A percentile compares a stretch with the other conserved stretches of the same genome.
Evolutionary conservation across 2,888 invertebrate species (phyloP).

Genomic region (Drosophila niveifrons): DNA sequence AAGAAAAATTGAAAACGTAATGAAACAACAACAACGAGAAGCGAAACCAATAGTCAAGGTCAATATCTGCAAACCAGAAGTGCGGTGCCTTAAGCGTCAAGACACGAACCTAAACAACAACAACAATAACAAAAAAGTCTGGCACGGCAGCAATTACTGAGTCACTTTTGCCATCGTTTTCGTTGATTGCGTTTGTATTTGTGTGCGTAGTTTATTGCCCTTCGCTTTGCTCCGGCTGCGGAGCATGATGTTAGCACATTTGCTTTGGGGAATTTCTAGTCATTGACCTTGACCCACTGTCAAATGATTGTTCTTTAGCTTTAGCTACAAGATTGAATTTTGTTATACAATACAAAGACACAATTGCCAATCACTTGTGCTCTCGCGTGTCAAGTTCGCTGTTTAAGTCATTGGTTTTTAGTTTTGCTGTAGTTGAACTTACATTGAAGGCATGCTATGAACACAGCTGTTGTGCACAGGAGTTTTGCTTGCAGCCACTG

Average conservation of each 20-base stretch:
- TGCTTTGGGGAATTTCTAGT: constrained; percentile 70
- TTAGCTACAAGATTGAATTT: constrained; percentile 13
- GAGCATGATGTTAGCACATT: constrained; percentile 65
- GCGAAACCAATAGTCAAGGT: constrained; percentile 47
- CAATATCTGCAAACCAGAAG: constrained; percentile 70
- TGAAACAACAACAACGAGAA: constrained; percentile 2
- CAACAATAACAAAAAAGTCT: constrained; percentile 27
- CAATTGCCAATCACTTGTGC: neutral
- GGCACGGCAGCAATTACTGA: constrained; percentile 71
- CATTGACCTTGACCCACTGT: constrained; percentile 71
- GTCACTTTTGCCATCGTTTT: constrained; percentile 65
- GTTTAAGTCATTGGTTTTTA: constrained; percentile 59
- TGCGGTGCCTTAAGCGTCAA: constrained; percentile 53
- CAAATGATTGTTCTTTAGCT: constrained; percentile 58
- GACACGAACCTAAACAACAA: constrained; percentile 28
- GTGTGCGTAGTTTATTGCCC: constrained; percentile 72
- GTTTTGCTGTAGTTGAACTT: constrained; percentile 42
- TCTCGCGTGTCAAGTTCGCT: constrained; percentile 44
- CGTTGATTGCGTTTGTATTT: constrained; percentile 15
- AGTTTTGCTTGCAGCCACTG: constrained; percentile 20
- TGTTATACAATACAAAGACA: neutral
- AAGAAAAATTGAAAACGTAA: constrained; percentile 9
- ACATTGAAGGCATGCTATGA: constrained; percentile 48
- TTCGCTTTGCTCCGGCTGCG: constrained; percentile 56
- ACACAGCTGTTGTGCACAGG: constrained; percentile 23